phyloP scores from a whole-genome alignment of 2,888 invertebrate species.

The Spilarctia lutea region DNA sequence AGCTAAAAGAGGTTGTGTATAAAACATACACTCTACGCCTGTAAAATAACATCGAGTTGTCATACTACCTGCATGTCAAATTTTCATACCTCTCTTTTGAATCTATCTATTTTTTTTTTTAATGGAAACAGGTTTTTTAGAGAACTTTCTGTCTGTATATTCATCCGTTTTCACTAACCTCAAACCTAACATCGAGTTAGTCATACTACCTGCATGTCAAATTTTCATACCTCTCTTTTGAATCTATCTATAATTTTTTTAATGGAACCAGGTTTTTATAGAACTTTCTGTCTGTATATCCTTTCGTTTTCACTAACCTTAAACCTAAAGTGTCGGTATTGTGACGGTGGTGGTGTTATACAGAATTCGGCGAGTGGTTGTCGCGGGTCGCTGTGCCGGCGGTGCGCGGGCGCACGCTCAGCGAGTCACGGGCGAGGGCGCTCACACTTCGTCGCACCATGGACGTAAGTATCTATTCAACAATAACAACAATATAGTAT shows the following conservation, averaged over 20 bases:
- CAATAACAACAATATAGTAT: too few relatives aligned
- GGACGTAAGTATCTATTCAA: conserved; percentile 71
- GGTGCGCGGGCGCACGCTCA: conserved; percentile 67
- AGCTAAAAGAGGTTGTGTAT: background rate
- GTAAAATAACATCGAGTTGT: background rate
- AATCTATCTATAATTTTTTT: background rate
- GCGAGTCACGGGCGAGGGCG: conserved; percentile 74
- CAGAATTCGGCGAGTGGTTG: conserved; percentile 85
- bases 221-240: background rate
- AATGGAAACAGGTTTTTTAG: background rate
- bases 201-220: background rate
- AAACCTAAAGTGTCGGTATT: conserved; percentile 42
- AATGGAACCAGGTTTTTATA: background rate
- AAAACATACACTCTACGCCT: background rate
- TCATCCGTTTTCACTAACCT: conserved; percentile 23
- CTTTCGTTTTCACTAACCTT: conserved; percentile 24
- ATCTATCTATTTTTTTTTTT: background rate
- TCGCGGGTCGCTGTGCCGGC: conserved; percentile 77
- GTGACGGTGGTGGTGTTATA: conserved; percentile 53
- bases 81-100: background rate
- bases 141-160: background rate
- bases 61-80: background rate
- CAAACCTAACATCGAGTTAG: too few relatives aligned
- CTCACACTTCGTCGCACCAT: conserved; percentile 68
- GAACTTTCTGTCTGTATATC: background rate